Evolutionary conservation across 2,797 vertebrate species (phyloP).

Genomic region (Varecia variegata): DNA sequence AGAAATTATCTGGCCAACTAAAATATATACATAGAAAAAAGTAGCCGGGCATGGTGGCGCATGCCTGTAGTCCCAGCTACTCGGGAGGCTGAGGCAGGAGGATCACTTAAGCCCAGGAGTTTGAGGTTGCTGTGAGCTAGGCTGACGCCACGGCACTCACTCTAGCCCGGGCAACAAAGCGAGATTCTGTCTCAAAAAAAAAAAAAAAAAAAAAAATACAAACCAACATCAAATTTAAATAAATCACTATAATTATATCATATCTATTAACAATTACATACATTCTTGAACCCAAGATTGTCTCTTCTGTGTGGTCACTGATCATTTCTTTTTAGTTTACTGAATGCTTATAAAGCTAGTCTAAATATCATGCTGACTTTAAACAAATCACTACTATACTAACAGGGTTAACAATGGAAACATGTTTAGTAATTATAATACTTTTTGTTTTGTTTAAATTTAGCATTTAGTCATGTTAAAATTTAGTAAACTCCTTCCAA

Average conservation of each 20-base stretch:
- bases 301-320: neutral
- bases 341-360: neutral
- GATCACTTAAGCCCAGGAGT: too few relatives aligned
- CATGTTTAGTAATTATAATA: neutral
- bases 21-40: too few relatives aligned
- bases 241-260: neutral
- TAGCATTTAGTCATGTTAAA: neutral
- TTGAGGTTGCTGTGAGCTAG: too few relatives aligned
- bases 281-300: slow-evolving; percentile 3
- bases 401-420: neutral
- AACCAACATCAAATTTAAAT: neutral
- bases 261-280: neutral
- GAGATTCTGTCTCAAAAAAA: too few relatives aligned
- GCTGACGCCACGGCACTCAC: too few relatives aligned
- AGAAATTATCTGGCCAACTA: too few relatives aligned
- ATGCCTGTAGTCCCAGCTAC: too few relatives aligned
- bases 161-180: too few relatives aligned
- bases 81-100: too few relatives aligned
- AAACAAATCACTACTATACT: slow-evolving; percentile 15
- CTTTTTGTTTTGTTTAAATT: slow-evolving; percentile 10
- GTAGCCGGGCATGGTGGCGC: too few relatives aligned
- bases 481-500: neutral
- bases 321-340: neutral
- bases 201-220: too few relatives aligned
- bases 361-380: neutral